phyloP scores from a whole-genome alignment of 2,113 vertebrate genomes.

The Larimichthys crocea region DNA sequence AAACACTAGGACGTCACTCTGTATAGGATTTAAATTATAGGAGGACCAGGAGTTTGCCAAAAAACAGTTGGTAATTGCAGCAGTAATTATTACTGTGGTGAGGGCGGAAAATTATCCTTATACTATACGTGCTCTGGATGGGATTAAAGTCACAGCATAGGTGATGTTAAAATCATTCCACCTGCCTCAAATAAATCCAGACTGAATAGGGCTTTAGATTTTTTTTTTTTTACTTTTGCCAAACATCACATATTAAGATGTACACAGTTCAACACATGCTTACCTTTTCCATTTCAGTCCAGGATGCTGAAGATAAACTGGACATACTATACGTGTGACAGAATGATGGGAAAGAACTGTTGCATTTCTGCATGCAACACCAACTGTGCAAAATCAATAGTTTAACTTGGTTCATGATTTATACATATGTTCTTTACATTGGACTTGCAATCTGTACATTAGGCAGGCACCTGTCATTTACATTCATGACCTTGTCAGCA shows the following conservation, averaged over 20 bases:
- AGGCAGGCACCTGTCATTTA: slow-evolving; percentile 72
- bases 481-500: slow-evolving; percentile 78
- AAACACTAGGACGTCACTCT: background rate
- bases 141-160: background rate
- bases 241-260: background rate
- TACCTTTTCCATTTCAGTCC: background rate
- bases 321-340: background rate
- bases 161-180: background rate
- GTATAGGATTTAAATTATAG: background rate
- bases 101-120: background rate
- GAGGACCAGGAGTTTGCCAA: background rate
- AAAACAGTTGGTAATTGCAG: background rate
- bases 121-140: background rate
- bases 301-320: background rate
- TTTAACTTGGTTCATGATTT: background rate
- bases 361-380: background rate
- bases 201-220: background rate
- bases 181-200: background rate
- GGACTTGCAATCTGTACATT: slow-evolving; percentile 61
- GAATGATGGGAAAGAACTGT: background rate
- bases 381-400: background rate
- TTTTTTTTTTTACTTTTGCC: background rate
- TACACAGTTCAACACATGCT: background rate
- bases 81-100: background rate
- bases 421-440: slow-evolving; percentile 60